Evolutionary conservation across 2,113 vertebrate genomes (phyloP), one percentile per base, ranked within the genome.

Genomic region (Paralichthys olivaceus): DNA sequence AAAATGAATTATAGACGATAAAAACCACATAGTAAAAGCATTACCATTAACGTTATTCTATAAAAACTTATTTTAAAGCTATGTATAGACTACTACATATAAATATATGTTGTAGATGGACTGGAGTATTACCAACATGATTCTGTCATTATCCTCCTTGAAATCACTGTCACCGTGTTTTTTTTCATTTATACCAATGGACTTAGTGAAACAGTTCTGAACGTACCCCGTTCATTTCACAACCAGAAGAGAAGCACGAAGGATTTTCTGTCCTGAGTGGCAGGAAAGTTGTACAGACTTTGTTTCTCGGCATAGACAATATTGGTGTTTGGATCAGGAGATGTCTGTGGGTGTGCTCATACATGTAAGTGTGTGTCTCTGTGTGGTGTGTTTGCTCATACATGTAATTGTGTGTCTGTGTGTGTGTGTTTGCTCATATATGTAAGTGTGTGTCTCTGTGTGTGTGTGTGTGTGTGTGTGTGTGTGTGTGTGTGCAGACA

Each of bases 381-480:
- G 45, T 20, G 79, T 84, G 59, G 81, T 55, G 79, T 68, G 43
- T 66, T 68, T 73, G 74, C 74, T 75, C 80, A 53, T 62, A 58
- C 20, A 17, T 51, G 47, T 20, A 3, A 5, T n/a, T n/a, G 20
- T 22, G 7, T 34, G 34, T 55, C 12, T 60, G 63, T 53, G 51
- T 19, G 61, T 69, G 55, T 15, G 1, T 75, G 65, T 66, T 68
- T 73, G 74, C 74, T 75, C 80, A 53, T 62, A 58, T 51, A 17
- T 51, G 47, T 20, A 3, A 5, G 15, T 22, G n/a, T 53, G 79
- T 85, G 47, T 51, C 75, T 73, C 71, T 60, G 81, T 51, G 79
- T 63, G 43, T 58, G 59, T 69, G 67, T 55, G 58, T 29, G 26
- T 72, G 77, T 75, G 55, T 20, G 57, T 47, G 34, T 47, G 57